A percentile compares a stretch with the other conserved stretches of the same genome.
These are phyloP conservation scores for Opisthocomus hoazin DNA, from an alignment of 2,113 vertebrate genomes.

Conservation along the genomic window DNA sequence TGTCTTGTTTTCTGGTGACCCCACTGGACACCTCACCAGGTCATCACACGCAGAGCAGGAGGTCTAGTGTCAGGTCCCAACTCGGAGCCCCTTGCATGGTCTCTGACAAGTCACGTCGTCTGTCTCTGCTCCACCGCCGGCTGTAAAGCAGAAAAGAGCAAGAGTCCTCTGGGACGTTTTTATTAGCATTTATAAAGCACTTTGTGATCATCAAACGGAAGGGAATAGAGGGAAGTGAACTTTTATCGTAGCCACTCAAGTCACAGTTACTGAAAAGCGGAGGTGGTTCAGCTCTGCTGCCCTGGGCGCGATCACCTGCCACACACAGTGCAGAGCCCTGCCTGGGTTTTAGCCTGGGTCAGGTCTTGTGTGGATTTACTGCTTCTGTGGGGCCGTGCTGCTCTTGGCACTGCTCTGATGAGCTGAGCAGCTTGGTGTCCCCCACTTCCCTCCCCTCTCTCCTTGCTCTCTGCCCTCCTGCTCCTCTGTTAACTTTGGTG, in stretches of 20 bases:
- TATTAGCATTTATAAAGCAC: constrained; percentile 13
- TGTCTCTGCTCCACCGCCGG: not conserved
- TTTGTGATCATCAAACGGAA: not conserved
- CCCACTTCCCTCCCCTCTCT: not conserved
- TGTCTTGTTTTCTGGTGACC: not conserved
- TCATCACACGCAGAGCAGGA: accelerated
- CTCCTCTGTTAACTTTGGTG: not conserved
- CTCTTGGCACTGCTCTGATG: not conserved
- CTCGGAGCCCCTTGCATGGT: not conserved
- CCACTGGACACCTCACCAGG: not conserved
- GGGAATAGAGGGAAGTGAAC: not conserved
- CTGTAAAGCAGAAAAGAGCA: not conserved
- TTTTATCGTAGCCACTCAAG: not conserved
- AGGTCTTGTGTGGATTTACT: not conserved
- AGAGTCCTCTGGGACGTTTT: not conserved
- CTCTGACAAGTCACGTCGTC: not conserved
- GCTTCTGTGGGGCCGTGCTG: not conserved
- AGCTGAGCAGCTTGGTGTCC: accelerated
- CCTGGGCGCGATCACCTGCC: not conserved
- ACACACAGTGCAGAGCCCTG: not conserved
- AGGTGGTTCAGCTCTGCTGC: not conserved
- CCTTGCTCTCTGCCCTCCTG: not conserved
- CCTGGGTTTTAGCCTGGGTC: not conserved
- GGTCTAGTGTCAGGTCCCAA: not conserved
- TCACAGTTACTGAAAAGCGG: not conserved